phyloP scores from a whole-genome alignment of 2,797 vertebrate species.

The Balearica regulorum region DNA sequence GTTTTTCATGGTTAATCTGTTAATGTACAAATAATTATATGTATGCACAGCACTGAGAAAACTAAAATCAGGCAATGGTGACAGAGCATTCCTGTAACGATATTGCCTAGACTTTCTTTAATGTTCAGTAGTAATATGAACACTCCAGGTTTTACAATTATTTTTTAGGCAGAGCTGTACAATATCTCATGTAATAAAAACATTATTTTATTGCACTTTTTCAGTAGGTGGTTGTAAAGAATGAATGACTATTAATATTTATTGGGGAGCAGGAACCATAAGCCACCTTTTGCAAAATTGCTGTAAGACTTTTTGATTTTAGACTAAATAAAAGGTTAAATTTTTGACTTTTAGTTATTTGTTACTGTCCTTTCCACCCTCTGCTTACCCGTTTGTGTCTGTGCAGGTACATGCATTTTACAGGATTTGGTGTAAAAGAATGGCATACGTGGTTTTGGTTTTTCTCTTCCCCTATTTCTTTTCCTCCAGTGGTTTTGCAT shows the following conservation, averaged over 20 bases:
- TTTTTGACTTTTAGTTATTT: background rate
- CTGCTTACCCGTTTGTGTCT: background rate
- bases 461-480: background rate
- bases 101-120: background rate
- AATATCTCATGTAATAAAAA: background rate
- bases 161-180: background rate
- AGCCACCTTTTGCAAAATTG: background rate
- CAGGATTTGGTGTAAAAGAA: background rate
- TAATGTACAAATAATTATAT: background rate
- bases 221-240: background rate
- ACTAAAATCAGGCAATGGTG: background rate
- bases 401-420: background rate
- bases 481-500: background rate
- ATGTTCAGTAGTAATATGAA: background rate
- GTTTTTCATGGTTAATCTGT: background rate
- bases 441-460: rapidly evolving
- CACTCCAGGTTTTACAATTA: background rate
- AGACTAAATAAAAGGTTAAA: background rate
- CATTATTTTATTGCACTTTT: background rate
- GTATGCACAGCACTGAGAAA: background rate
- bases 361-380: background rate
- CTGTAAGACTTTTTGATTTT: background rate
- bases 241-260: background rate
- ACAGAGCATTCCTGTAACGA: background rate
- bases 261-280: rapidly evolving